Evolutionary conservation across 2,888 invertebrate genomes (phyloP), one percentile per base, ranked within the genome.

Genomic region (Lasioglossum pauxillum): DNA sequence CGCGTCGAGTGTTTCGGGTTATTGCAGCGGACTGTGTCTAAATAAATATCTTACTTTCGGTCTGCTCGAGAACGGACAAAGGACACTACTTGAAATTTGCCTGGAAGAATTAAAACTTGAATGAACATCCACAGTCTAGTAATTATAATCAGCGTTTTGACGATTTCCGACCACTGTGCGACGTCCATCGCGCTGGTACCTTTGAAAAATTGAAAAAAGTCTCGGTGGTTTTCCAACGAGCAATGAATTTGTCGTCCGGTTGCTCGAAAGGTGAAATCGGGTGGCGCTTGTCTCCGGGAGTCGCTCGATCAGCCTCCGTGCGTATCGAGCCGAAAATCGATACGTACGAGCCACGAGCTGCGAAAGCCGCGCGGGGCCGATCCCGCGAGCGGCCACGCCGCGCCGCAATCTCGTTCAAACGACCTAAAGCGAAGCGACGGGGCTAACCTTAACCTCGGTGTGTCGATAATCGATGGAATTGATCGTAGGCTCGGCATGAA

Each of bases 381-480:
- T n/a, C 19, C 80, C 64, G 72, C 78, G 57, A 57, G 57, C 57
- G 57, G 69, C 38, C 71, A 38, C 53, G 86, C 67, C 85, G 80
- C 53, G 86, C 67, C 85, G 80, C 75, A 78, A 82, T 76, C 86
- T 71, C 79, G 80, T 81, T 80, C 72, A 41, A 75, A 83, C 86
- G 83, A 82, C 77, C 57, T n/a, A 57, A 57, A 57, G 57, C 57
- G 57, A 19, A 46, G 64, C 64, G 64, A 19, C 64, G 64, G 80
- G 84, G 41, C 60, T 82, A 87, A 90, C 90, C 90, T 90, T 90
- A 90, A 90, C 90, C 90, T 83, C 85, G 80, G 88, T 69, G 67
- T 89, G 90, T 90, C 87, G 90, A 90, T 90, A 91, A 90, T 90
- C 91, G 80, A 91, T 91, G 83, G 79, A 81, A 90, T 90, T 82